Base-by-base conservation (phyloP, 1,140 invertebrate genomes). In the Paralvinella palmiformis region DNA sequence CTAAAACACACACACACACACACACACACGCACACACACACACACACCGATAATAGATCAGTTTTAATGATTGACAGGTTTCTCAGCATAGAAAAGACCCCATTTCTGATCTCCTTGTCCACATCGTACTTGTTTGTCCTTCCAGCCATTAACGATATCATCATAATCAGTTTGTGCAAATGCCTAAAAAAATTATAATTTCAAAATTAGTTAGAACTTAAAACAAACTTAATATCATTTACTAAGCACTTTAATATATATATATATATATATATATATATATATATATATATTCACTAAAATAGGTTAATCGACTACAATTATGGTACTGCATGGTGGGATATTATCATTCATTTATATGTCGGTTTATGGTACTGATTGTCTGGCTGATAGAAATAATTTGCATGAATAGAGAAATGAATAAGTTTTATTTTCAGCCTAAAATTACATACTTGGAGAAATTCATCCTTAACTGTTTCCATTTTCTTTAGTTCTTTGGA, bases 381-480 rank as follows among this genome's bases (percentile, higher is more conserved):
- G 37, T 44, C 13, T n/a, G 13, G n/a, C 37, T 44, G 37, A 44
- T 13, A n/a, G n/a, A 41, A 41, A 10, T 13, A 10, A 41, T 41
- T 41, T 13, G n/a, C n/a, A 10, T n/a, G 10, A 41, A 41, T 41
- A 10, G 10, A 41, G 37, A n/a, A 41, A 41, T 41, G 37, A n/a
- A 84, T 88, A 91, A 10, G 90, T 90, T 73, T 90, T 86, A 67
- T 89, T 63, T 65, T 66, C n/a, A n/a, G n/a, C n/a, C n/a, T n/a
- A n/a, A n/a, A n/a, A n/a, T n/a, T n/a, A n/a, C n/a, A n/a, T 69
- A 83, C 83, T 71, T 77, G 59, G n/a, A 83, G 69, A 66, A 86
- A 86, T 50, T 79, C 81, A 22, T 80, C 74, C 64, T 82, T 82
- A 35, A 80, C 76, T 20, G 69, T 73, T 32, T 78, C 68, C 50